Evolutionary conservation across 2,797 vertebrate species (phyloP), one percentile per base, ranked within the genome.

Genomic region (Gallirallus australis): DNA sequence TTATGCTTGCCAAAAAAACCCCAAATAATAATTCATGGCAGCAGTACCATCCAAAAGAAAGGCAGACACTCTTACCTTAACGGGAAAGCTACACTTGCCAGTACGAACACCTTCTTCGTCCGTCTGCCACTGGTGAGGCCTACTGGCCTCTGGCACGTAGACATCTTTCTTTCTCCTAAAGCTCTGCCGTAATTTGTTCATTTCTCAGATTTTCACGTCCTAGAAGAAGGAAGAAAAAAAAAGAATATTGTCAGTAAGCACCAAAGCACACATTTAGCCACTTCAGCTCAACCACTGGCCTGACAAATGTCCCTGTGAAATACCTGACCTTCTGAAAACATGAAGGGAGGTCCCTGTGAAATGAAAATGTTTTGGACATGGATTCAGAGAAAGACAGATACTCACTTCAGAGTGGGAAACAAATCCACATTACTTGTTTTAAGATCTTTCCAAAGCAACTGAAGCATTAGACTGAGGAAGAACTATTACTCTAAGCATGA

Each of bases 151-250:
- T 7, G 99, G 99, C 90, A 99, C 99, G 77, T 99, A 99, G 93
- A 99, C 98, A 96, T 99, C 99, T 99, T 99, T 99, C 99, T 99
- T 99, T 98, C 99, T 98, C 84, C 99, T 99, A 97, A 99, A 99
- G 97, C 99, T 99, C 97, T 99, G 99, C 96, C 99, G 99, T 98
- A 99, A 98, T 98, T 99, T 99, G 98, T 99, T 99, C 99, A 99
- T 99, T 96, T 98, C 98, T 98, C 97, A 97, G 94, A 97, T 83
- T 94, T 96, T 97, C 90, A 97, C 83, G 96, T 96, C 91, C 98
- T 98, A 91, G 37, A 97, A 89, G 76, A 65, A 94, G 19, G 94
- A 47, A 13, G 40, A 11, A 25, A 40, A 63, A 79, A 78, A 92
- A 93, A 88, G 7, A 89, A 79, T 42, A 68, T 12, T 92, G 68